Percentiles rank a stretch among this genome's conserved stretches.
Conservation (phyloP, 2,113 vertebrate species). For the Cebidichthys violaceus region DNA sequence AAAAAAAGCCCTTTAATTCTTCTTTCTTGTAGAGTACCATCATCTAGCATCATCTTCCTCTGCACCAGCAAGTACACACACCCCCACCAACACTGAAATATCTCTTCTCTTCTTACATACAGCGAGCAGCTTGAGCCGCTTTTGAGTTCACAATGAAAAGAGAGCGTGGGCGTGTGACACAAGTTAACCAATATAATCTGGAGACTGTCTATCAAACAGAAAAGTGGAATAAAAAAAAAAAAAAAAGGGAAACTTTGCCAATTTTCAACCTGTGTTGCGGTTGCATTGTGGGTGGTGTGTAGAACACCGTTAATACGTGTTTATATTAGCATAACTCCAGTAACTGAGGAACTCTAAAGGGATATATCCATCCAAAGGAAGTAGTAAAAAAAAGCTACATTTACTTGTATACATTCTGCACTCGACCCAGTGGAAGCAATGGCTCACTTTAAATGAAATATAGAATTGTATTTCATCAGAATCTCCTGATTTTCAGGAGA, state of each 20-base stretch:
- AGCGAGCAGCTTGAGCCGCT: constrained; percentile 27
- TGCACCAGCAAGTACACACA: constrained; percentile 6
- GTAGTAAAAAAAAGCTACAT: neutral
- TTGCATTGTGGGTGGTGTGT: neutral
- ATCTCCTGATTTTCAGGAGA: neutral
- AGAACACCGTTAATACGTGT: neutral
- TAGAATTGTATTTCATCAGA: neutral
- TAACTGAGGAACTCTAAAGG: neutral
- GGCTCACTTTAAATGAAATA: neutral
- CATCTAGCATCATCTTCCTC: too few relatives aligned
- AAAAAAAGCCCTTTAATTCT: neutral
- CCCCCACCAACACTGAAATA: constrained; percentile 22
- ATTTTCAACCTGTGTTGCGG: neutral
- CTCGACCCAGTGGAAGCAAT: neutral
- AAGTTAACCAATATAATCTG: constrained; percentile 38
- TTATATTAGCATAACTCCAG: neutral
- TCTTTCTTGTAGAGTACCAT: neutral
- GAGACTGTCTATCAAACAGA: constrained; percentile 27
- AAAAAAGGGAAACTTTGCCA: constrained; percentile 16
- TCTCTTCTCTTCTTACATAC: constrained; percentile 23
- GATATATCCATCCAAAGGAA: neutral
- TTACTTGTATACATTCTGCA: neutral
- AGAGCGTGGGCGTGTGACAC: constrained; percentile 14
- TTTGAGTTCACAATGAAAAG: constrained; percentile 35
- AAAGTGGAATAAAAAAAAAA: constrained; percentile 15